These are phyloP conservation scores for Eira barbara DNA, from an alignment of 2,113 vertebrate genomes.

Conservation along the genomic window DNA sequence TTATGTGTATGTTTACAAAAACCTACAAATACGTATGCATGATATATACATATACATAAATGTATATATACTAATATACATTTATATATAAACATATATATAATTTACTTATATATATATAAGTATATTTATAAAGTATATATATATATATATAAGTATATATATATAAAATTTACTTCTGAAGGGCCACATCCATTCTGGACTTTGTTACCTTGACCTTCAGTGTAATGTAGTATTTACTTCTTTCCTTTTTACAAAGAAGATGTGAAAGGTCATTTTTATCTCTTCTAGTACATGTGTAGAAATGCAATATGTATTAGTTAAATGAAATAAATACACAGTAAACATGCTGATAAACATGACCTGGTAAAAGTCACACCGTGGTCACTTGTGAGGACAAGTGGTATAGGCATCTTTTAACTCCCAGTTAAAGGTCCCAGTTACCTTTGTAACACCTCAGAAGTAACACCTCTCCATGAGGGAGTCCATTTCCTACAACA, in stretches of 20 bases:
- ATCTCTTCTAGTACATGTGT: not conserved
- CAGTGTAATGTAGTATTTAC: not conserved
- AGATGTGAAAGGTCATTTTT: not conserved
- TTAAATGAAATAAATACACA: not conserved
- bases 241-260: not conserved
- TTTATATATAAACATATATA: too few relatives aligned
- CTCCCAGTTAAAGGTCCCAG: not conserved
- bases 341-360: not conserved
- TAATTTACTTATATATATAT: not conserved
- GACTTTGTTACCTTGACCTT: not conserved
- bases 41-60: not conserved
- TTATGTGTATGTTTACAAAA: not conserved
- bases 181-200: not conserved
- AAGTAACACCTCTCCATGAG: too few relatives aligned
- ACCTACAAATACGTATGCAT: not conserved
- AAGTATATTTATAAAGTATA: not conserved
- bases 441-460: not conserved
- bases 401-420: not conserved
- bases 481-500: not conserved
- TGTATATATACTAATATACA: too few relatives aligned
- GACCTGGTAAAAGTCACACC: not conserved
- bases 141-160: too few relatives aligned
- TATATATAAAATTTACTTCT: not conserved
- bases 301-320: not conserved
- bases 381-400: not conserved